A percentile compares a stretch with the other conserved stretches of the same genome.
Conservation (phyloP, 1,140 invertebrate species). For the Bacillus rossius region DNA sequence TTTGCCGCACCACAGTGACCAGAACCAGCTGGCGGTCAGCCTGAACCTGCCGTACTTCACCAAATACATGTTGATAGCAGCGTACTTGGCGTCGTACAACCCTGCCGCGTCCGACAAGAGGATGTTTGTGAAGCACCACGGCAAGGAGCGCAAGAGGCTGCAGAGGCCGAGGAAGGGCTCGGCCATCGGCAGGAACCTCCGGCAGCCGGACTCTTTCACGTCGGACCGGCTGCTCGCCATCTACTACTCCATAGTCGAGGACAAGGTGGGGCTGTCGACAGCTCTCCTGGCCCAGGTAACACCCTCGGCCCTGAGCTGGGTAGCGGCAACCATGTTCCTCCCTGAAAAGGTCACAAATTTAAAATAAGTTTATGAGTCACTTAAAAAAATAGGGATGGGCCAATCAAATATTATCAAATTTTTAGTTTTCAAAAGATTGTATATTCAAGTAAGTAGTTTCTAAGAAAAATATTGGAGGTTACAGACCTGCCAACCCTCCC, state of each 20-base stretch:
- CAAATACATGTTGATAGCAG: slow-evolving; percentile 82
- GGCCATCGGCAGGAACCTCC: slow-evolving; percentile 19
- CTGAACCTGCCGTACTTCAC: slow-evolving; percentile 85
- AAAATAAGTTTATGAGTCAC: too few relatives aligned
- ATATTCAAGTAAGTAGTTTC: too few relatives aligned
- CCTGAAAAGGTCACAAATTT: too few relatives aligned
- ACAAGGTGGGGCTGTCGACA: slow-evolving; percentile 76
- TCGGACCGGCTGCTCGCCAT: slow-evolving; percentile 83
- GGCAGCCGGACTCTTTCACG: slow-evolving; percentile 75
- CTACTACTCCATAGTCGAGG: slow-evolving; percentile 85
- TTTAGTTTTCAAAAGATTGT: too few relatives aligned
- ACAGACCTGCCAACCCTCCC: too few relatives aligned
- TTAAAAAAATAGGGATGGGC: too few relatives aligned
- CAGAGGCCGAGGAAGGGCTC: slow-evolving; percentile 49
- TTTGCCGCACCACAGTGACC: too few relatives aligned
- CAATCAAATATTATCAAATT: too few relatives aligned
- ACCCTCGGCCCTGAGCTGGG: too few relatives aligned
- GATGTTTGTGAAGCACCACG: slow-evolving; percentile 71
- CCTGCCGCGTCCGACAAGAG: slow-evolving; percentile 78
- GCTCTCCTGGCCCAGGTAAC: slow-evolving; percentile 69
- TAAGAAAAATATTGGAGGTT: too few relatives aligned
- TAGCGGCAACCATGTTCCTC: too few relatives aligned
- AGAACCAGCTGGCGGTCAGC: slow-evolving; percentile 45
- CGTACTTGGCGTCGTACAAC: slow-evolving; percentile 88
- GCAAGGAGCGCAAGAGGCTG: slow-evolving; percentile 51